Percentiles rank a stretch among this genome's conserved stretches.
Conservation (phyloP, 2,888 invertebrate genomes). For the Buathra laborator region DNA sequence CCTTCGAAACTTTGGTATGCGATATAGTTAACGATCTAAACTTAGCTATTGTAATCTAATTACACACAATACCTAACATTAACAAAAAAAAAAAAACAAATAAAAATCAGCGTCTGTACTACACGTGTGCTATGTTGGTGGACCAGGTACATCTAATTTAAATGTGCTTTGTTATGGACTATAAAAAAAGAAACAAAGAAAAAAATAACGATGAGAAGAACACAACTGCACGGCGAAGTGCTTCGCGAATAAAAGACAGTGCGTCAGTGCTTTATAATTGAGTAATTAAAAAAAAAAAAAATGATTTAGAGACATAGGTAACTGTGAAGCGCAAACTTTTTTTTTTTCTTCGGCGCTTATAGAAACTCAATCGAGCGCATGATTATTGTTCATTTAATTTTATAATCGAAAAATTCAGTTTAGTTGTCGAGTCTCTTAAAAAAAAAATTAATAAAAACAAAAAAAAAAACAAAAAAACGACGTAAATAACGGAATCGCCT, state of each 20-base stretch:
- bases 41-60: conserved; percentile 78
- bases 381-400: conserved; percentile 43
- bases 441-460: not conserved
- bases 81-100: conserved; percentile 69
- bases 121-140: conserved; percentile 80
- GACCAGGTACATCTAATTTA: conserved; percentile 79
- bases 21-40: conserved; percentile 74
- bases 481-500: conserved; percentile 53
- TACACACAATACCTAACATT: conserved; percentile 76
- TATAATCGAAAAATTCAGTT: conserved; percentile 31
- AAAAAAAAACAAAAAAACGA: conserved; percentile 25
- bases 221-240: conserved; percentile 38
- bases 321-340: conserved; percentile 69
- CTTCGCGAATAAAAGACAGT: conserved; percentile 61
- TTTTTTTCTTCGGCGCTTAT: conserved; percentile 42
- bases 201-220: conserved; percentile 42
- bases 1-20: conserved; percentile 75
- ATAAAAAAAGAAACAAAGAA: conserved; percentile 33
- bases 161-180: conserved; percentile 77
- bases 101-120: conserved; percentile 78
- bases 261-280: conserved; percentile 64
- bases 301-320: conserved; percentile 65
- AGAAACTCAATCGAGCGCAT: conserved; percentile 62
- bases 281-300: conserved; percentile 36
- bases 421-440: conserved; percentile 43